Percentiles rank a stretch among this genome's conserved stretches.
Evolutionary conservation across 2,113 vertebrate genomes (phyloP).

Genomic region (Junco hyemalis): DNA sequence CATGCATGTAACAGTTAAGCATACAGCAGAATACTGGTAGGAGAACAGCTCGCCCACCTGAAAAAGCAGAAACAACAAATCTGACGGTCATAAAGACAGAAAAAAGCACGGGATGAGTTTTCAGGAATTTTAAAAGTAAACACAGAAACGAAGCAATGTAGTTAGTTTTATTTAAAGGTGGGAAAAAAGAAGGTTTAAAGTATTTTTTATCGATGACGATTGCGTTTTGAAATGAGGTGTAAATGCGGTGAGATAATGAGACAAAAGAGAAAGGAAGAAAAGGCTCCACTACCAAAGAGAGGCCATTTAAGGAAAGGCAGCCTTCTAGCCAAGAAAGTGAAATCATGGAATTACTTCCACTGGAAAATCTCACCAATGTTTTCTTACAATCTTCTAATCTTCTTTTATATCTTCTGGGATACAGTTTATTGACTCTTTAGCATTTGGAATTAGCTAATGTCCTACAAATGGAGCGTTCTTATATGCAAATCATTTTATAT

Average conservation of each 20-base stretch:
- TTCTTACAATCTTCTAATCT: neutral
- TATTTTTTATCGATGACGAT: neutral
- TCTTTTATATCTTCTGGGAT: neutral
- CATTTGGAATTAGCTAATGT: neutral
- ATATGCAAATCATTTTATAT: neutral
- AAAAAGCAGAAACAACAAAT: neutral
- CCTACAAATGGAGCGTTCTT: neutral
- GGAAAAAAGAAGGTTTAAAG: fast-evolving
- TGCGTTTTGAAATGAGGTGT: neutral
- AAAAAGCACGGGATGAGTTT: neutral
- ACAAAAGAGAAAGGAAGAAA: neutral
- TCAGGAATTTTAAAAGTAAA: neutral
- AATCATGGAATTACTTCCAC: neutral
- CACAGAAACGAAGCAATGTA: neutral
- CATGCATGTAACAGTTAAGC: neutral
- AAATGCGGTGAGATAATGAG: neutral
- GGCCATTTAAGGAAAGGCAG: neutral
- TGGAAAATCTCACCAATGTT: neutral
- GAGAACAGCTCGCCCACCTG: neutral
- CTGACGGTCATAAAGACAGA: neutral
- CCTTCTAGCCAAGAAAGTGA: neutral
- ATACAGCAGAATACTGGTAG: neutral
- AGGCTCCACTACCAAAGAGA: neutral
- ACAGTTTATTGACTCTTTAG: neutral
- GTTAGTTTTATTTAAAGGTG: neutral